Evolutionary conservation across 2,797 vertebrate species (phyloP).

Genomic region (Aphelocoma californica): DNA sequence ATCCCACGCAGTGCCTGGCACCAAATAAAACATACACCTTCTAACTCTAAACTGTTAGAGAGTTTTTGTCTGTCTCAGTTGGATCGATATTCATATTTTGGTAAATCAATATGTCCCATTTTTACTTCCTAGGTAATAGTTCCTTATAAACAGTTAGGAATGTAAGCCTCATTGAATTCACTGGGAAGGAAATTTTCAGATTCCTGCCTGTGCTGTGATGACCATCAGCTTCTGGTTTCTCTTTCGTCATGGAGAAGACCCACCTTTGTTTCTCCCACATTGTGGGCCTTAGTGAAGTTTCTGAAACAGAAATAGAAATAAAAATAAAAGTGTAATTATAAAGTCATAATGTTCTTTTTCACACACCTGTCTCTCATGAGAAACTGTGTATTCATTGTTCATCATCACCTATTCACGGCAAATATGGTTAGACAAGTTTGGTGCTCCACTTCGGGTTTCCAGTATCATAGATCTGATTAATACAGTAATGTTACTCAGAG

Average conservation of each 20-base stretch:
- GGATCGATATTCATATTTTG: too few relatives aligned
- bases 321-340: neutral
- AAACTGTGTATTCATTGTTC: neutral
- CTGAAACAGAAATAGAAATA: neutral
- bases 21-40: too few relatives aligned
- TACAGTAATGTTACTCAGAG: neutral
- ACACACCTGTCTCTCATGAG: neutral
- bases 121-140: neutral
- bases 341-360: neutral
- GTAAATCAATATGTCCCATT: neutral
- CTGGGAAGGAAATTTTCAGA: neutral
- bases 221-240: neutral
- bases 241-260: neutral
- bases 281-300: neutral
- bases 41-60: too few relatives aligned
- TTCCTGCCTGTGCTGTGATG: neutral
- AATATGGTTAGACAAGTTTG: neutral
- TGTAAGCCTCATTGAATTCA: neutral
- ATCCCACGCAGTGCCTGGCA: too few relatives aligned
- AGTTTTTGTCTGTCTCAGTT: too few relatives aligned
- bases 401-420: neutral
- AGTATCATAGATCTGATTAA: neutral
- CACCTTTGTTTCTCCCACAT: neutral
- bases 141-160: neutral
- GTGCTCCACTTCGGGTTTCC: neutral